Evolutionary conservation across 2,797 vertebrate genomes (phyloP).

Genomic region (Crocidura indochinensis): DNA sequence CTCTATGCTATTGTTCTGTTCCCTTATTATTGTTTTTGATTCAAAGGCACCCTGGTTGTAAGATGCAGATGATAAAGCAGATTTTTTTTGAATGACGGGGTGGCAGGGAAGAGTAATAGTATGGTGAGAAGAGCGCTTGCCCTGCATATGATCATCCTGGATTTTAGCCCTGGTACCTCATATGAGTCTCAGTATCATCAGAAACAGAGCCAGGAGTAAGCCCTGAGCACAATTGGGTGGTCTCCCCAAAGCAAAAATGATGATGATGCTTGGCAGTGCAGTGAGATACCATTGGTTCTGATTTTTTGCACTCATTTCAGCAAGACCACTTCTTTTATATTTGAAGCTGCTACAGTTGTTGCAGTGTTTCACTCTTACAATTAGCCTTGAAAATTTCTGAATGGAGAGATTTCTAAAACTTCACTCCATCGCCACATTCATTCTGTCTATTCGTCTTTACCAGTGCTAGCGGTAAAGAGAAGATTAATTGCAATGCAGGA

Average conservation of each 20-base stretch:
- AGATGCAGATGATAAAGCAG: conserved; percentile 10
- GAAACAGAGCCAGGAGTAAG: too few species aligned
- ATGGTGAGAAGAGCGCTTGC: too few species aligned
- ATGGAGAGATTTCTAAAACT: conserved; percentile 11
- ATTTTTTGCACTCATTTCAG: neutral
- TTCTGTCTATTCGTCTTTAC: too few species aligned
- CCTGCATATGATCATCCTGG: too few species aligned
- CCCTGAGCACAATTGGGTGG: too few species aligned
- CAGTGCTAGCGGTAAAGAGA: neutral
- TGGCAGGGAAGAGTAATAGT: too few species aligned
- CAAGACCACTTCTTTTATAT: neutral
- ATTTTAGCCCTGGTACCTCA: too few species aligned
- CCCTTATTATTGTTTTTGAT: neutral
- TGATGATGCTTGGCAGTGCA: neutral
- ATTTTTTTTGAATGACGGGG: neutral
- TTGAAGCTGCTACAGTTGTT: neutral
- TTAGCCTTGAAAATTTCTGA: conserved; percentile 25
- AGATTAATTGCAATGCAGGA: neutral
- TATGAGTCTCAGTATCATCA: too few species aligned
- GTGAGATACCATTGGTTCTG: neutral
- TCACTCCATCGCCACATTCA: neutral
- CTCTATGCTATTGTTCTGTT: too few species aligned
- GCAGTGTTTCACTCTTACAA: conserved; percentile 44
- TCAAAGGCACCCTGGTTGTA: conserved; percentile 18
- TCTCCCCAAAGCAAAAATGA: too few species aligned